Evolutionary conservation across 2,113 vertebrate genomes (phyloP), one percentile per base, ranked within the genome.

Genomic region (Donacobius atricapilla): DNA sequence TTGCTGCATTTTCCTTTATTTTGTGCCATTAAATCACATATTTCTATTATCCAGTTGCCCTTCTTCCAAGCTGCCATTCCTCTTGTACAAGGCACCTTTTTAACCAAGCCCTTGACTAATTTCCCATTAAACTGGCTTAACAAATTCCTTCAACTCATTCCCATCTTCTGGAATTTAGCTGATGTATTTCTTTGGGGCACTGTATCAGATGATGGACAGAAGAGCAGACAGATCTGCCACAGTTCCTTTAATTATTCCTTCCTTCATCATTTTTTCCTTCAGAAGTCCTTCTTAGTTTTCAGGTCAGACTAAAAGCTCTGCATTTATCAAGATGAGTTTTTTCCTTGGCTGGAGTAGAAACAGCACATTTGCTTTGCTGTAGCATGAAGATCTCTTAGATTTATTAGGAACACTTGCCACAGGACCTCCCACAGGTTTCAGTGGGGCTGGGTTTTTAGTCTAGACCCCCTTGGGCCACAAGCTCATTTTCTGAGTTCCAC

Each of bases 231-330:
- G 90, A 89, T 94, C 86, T 95, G 85, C 68, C 72, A 90, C 75
- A 54, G 44, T 81, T 86, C 42, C 56, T 81, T 85, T 89, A 90
- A 95, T 92, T 90, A 94, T 95, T 89, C 58, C 81, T 80, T 53
- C 31, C 42, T 86, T 86, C 60, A 13, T 80, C 24, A 40, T 70
- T 92, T 90, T 81, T 95, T 86, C 71, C 71, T 90, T 83, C 42
- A 73, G 45, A 82, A 90, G 25, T 18, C 45, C 45, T 40, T 89
- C 78, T 65, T 61, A 37, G 25, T 66, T 90, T 92, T 96, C 77
- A 58, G 88, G 90, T 90, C 92, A 93, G 58, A 63, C 71, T 86
- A 51, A 86, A 90, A 92, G 54, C 68, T 86, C 63, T 70, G 39
- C 51, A 5, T 28, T 81, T 90, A 66, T 0, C 63, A 85, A 51